Conservation (phyloP, 2,888 invertebrate genomes). For the Epirrita christyi region DNA sequence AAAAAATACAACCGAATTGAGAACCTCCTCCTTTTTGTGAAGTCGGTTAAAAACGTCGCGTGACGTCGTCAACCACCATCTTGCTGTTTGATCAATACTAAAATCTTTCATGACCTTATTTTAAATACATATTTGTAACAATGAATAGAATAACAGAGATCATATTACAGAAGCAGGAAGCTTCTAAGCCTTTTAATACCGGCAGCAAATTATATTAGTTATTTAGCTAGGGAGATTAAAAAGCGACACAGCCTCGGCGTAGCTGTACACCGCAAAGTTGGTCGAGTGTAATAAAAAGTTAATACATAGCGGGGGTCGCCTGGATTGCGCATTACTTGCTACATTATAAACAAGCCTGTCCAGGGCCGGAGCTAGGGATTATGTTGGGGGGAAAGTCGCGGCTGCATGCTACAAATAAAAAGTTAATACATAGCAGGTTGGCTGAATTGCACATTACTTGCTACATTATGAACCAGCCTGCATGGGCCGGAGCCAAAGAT, state of each 20-base stretch:
- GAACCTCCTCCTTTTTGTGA: too few species aligned
- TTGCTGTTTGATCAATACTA: neutral
- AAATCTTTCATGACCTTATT: neutral
- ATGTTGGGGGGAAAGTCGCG: neutral
- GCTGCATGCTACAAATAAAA: neutral
- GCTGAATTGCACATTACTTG: too few species aligned
- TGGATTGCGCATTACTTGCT: constrained; percentile 79
- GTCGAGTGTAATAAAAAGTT: constrained; percentile 79
- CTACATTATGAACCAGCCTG: too few species aligned
- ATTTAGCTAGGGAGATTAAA: constrained; percentile 32
- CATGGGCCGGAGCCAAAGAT: too few species aligned
- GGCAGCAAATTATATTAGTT: constrained; percentile 18
- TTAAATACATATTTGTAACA: neutral
- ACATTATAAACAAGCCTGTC: constrained; percentile 82
- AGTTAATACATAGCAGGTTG: too few species aligned
- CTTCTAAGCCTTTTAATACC: constrained; percentile 17
- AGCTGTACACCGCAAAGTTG: constrained; percentile 74
- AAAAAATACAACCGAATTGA: too few species aligned
- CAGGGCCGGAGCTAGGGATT: constrained; percentile 25
- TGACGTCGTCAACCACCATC: too few species aligned
- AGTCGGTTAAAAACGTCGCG: too few species aligned
- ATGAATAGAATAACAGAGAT: neutral
- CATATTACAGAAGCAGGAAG: neutral
- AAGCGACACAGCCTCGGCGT: constrained; percentile 41
- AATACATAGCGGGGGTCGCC: constrained; percentile 72